Base-by-base conservation (phyloP, 2,888 invertebrate genomes). In the Homarus gammarus region DNA sequence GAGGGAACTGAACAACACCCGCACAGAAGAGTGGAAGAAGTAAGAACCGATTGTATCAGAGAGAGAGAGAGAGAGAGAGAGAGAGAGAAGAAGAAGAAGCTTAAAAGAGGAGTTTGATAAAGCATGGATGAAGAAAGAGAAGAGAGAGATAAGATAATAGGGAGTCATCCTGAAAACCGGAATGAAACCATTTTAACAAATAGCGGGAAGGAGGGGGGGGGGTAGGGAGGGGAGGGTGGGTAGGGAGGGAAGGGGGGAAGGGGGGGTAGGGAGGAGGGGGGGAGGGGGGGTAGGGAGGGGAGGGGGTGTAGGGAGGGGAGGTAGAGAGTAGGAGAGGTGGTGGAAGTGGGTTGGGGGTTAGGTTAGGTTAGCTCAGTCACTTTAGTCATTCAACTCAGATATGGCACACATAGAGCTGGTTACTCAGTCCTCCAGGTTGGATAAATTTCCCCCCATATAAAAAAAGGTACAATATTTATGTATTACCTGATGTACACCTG, bases 241-340 rank as follows among this genome's bases (percentile, higher is more conserved):
- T 18, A 61, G 61, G 36, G 36, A 61, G 33, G 51, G 51, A 79
- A 36, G 79, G 51, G 81, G n/a, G 61, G 56, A n/a, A 51, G 79
- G 56, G 27, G 79, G 79, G 56, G 56, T 56, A 56, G 79, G 56
- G 79, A 2, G 51, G 31, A 18, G 31, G 36, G 33, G 27, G n/a
- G n/a, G 44, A 31, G 31, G 56, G 27, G n/a, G 33, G 64, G 18
- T 44, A 12, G 44, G 12, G 12, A 12, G 44, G 44, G 51, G 3
- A 56, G 51, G 1, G 51, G 61, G 27, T 27, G 27, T 5, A 27
- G n/a, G 27, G 10, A 27, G 27, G 61, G 27, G 5, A 10, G 27
- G 27, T 5, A 6, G 27, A 3, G 61, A 10, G 61, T 2, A 27
- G 1, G 27, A 18, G 61, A 27, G 3, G 61, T 10, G 27, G 61